phyloP scores from a whole-genome alignment of 2,888 invertebrate species.

The Aethes cnicana region DNA sequence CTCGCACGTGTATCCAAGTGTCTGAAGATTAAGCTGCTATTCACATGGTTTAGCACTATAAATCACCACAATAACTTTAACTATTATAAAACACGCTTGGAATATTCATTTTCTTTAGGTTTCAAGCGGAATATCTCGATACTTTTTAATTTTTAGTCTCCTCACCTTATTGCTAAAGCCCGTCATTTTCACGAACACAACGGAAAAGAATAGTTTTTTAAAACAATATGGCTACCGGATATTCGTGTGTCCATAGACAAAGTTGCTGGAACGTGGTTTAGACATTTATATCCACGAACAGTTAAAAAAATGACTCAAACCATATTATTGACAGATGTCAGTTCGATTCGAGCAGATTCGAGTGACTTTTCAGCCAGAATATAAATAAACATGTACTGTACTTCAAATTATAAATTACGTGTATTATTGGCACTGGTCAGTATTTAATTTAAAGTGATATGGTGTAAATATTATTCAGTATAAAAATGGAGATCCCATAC shows the following conservation, averaged over 20 bases:
- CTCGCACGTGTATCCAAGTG: slow-evolving; percentile 39
- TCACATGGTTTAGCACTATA: slow-evolving; percentile 8
- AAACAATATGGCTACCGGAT: slow-evolving; percentile 79
- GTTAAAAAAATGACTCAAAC: slow-evolving; percentile 8
- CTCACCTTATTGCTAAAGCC: slow-evolving; percentile 91
- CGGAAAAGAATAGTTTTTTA: slow-evolving; percentile 84
- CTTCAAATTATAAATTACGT: not conserved
- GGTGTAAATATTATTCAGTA: not conserved
- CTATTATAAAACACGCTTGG: not conserved
- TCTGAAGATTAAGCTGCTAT: slow-evolving; percentile 5
- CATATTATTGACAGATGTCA: slow-evolving; percentile 8
- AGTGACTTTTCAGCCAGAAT: slow-evolving; percentile 14
- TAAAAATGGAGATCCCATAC: slow-evolving; percentile 87
- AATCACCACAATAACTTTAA: slow-evolving; percentile 8
- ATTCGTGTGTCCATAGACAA: slow-evolving; percentile 29
- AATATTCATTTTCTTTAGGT: slow-evolving; percentile 3
- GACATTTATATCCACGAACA: not conserved
- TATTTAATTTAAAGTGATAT: slow-evolving; percentile 3
- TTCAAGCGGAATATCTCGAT: slow-evolving; percentile 2
- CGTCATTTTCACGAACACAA: slow-evolving; percentile 88
- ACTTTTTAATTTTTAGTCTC: slow-evolving; percentile 43
- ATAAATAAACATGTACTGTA: slow-evolving; percentile 20
- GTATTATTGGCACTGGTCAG: slow-evolving; percentile 8
- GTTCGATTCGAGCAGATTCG: no score
- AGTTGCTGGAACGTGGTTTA: not conserved